Evolutionary conservation across 2,113 vertebrate species (phyloP).

Genomic region (Ceuthmochares aereus): DNA sequence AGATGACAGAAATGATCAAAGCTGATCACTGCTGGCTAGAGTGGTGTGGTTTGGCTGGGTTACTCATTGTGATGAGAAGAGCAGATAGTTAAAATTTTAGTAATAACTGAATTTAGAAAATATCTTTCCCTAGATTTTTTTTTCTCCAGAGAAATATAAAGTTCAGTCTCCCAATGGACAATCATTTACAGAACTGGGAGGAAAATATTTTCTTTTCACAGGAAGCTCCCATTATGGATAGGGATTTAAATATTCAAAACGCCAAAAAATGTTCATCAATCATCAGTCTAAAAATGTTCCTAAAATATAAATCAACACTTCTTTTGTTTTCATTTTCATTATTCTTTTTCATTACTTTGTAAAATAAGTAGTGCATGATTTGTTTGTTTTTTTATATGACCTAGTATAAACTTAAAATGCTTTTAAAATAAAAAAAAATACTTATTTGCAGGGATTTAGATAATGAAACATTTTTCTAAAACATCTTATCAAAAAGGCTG

Average conservation of each 20-base stretch:
- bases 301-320: neutral
- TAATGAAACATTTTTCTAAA: neutral
- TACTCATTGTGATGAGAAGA: neutral
- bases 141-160: neutral
- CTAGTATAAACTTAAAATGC: neutral
- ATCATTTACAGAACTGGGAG: neutral
- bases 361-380: neutral
- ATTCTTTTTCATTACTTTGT: neutral
- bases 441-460: neutral
- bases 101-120: neutral
- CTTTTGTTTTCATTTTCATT: neutral
- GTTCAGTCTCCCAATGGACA: neutral
- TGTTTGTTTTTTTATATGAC: neutral
- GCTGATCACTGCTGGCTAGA: neutral
- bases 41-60: neutral
- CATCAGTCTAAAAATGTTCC: neutral
- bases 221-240: neutral
- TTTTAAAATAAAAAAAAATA: neutral
- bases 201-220: neutral
- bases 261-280: neutral
- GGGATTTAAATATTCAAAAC: constrained; percentile 6
- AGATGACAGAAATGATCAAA: neutral
- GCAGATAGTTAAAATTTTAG: neutral
- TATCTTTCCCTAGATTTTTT: neutral
- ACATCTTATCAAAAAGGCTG: neutral